Evolutionary conservation across 2,888 invertebrate genomes (phyloP).

Genomic region (Drosophila niveifrons): DNA sequence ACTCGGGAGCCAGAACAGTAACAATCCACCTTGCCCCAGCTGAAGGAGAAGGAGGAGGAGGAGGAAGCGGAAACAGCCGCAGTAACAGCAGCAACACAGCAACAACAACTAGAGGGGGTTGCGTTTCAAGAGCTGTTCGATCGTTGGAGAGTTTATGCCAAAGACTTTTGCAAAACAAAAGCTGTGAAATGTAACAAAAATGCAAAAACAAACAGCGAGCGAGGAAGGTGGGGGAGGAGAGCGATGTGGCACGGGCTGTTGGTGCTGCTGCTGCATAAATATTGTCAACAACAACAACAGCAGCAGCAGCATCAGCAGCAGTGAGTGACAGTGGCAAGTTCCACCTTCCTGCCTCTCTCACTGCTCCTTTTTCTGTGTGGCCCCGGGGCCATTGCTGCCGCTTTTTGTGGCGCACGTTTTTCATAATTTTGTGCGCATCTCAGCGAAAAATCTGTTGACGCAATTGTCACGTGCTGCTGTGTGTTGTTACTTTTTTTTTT

Average conservation of each 20-base stretch:
- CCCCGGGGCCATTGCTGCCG: constrained; percentile 49
- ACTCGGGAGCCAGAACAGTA: constrained; percentile 50
- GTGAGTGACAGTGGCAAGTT: background rate
- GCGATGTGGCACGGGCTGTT: constrained; percentile 41
- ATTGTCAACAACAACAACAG: constrained; percentile 69
- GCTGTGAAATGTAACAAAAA: constrained; percentile 67
- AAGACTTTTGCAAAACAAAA: constrained; percentile 66
- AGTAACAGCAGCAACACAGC: constrained; percentile 45
- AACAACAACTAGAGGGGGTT: constrained; percentile 2
- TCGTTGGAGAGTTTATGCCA: constrained; percentile 56
- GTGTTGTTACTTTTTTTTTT: constrained; percentile 15
- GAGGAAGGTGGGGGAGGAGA: background rate
- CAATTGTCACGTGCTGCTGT: constrained; percentile 78
- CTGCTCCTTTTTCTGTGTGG: background rate
- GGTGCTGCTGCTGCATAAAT: constrained; percentile 79
- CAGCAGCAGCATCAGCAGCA: constrained; percentile 20
- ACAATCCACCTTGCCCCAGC: constrained; percentile 51
- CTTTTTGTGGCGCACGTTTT: constrained; percentile 63
- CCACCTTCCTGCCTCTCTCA: background rate
- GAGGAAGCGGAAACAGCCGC: constrained; percentile 75
- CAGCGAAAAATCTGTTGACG: constrained; percentile 81
- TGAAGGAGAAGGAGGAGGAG: no score
- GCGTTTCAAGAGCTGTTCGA: constrained; percentile 64
- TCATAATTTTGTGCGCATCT: constrained; percentile 76
- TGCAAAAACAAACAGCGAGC: constrained; percentile 68